phyloP scores from a whole-genome alignment of 1,140 invertebrate species.

The Drosophila pectinifera region DNA sequence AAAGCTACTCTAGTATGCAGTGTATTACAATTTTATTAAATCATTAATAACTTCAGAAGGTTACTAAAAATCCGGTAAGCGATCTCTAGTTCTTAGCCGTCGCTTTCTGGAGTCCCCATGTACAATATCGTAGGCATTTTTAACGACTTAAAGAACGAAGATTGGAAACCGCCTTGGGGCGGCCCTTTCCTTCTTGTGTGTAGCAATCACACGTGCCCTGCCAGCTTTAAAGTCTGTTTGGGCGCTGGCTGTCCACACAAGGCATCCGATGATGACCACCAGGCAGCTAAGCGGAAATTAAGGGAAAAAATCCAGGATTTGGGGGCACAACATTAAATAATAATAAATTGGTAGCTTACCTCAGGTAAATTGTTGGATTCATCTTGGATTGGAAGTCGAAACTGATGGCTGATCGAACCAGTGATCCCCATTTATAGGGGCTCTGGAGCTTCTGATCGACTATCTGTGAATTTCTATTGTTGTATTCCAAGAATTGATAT shows the following conservation, averaged over 20 bases:
- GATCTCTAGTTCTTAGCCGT: neutral
- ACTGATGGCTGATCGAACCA: neutral
- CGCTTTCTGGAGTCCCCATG: neutral
- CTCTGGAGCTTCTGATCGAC: neutral
- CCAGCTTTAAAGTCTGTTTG: neutral
- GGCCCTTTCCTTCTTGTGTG: neutral
- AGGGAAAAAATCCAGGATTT: neutral
- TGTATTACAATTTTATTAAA: neutral
- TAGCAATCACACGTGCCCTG: neutral
- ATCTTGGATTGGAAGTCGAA: neutral
- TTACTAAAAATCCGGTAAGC: neutral
- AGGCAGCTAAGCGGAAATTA: neutral
- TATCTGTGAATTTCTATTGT: neutral
- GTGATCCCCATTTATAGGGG: neutral
- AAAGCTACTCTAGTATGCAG: neutral
- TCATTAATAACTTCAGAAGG: neutral
- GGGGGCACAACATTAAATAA: too few relatives aligned
- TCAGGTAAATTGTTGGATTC: neutral
- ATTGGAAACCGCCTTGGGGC: neutral
- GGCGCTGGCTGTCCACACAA: neutral
- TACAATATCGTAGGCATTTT: too few relatives aligned
- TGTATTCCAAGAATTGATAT: neutral
- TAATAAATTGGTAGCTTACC: neutral
- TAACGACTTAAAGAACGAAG: too few relatives aligned
- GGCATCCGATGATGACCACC: slow-evolving; percentile 6